Evolutionary conservation across 2,113 vertebrate species (phyloP).

Genomic region (Tylochromis polylepis): DNA sequence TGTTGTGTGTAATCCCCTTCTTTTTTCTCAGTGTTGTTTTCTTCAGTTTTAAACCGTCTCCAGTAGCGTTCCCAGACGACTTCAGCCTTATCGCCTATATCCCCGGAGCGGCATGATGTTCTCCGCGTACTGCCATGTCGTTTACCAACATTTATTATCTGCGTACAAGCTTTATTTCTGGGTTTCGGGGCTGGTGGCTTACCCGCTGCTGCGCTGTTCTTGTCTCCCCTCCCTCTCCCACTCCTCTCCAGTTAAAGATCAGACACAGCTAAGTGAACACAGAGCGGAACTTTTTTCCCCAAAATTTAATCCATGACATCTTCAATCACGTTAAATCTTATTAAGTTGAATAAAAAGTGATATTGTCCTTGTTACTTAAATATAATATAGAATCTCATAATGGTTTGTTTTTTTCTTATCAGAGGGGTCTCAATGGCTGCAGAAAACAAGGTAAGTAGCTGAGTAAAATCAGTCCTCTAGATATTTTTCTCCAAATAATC

Average conservation of each 20-base stretch:
- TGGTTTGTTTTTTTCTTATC: neutral
- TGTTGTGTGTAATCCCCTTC: conserved; percentile 66
- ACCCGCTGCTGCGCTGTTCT: conserved; percentile 58
- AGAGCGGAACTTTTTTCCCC: conserved; percentile 27
- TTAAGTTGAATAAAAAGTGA: neutral
- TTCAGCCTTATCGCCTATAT: neutral
- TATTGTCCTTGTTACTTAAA: neutral
- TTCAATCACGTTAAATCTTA: conserved; percentile 26
- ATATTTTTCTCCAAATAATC: neutral
- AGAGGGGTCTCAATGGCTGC: neutral
- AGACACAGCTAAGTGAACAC: conserved; percentile 70
- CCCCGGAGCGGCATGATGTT: neutral
- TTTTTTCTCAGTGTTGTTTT: conserved; percentile 63
- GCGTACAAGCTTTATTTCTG: conserved; percentile 45
- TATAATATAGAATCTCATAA: neutral
- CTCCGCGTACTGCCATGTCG: neutral
- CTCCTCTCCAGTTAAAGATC: conserved; percentile 45
- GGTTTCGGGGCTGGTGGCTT: conserved; percentile 54
- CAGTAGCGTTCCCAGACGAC: conserved; percentile 13
- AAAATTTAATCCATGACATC: conserved; percentile 52
- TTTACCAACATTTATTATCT: conserved; percentile 20
- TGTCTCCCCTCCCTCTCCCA: conserved; percentile 54
- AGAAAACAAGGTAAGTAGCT: neutral
- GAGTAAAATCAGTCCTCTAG: neutral
- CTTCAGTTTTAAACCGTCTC: conserved; percentile 57